Percentiles rank a stretch among this genome's conserved stretches.
phyloP scores from a whole-genome alignment of 2,797 vertebrate species.

The Sylvia borin region DNA sequence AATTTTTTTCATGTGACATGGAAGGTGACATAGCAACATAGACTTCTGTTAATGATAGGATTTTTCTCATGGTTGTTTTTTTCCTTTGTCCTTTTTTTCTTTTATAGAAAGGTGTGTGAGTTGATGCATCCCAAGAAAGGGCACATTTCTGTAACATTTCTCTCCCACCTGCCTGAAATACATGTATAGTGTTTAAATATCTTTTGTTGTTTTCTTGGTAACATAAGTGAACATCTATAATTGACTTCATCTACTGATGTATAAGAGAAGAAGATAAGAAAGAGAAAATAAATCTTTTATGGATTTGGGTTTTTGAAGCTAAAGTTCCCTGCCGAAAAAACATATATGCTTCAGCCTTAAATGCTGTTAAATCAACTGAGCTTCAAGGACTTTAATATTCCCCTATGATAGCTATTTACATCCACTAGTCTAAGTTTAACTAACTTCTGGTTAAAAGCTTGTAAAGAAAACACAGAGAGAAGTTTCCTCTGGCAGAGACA shows the following conservation, averaged over 20 bases:
- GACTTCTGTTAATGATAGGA: not conserved
- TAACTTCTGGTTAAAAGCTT: not conserved
- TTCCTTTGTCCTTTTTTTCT: slow-evolving; percentile 3
- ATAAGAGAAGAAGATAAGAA: not conserved
- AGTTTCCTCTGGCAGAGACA: not conserved
- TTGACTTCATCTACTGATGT: not conserved
- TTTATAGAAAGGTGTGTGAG: slow-evolving; percentile 35
- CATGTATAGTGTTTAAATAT: not conserved
- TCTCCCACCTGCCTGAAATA: not conserved
- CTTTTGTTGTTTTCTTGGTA: slow-evolving; percentile 28
- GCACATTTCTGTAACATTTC: slow-evolving; percentile 12
- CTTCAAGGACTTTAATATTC: not conserved
- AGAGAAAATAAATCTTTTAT: not conserved
- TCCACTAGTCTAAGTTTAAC: not conserved
- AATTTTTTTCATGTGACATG: slow-evolving; percentile 60
- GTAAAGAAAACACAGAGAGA: not conserved
- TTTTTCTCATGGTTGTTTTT: not conserved
- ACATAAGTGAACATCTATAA: not conserved
- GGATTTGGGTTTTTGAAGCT: not conserved
- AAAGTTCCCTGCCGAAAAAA: not conserved
- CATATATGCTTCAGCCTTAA: not conserved
- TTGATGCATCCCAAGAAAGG: slow-evolving; percentile 18
- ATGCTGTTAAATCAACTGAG: not conserved
- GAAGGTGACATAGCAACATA: slow-evolving; percentile 25
- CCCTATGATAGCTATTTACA: not conserved